Base-by-base conservation (phyloP, 2,113 vertebrate species). In the Anthoscopus minutus region DNA sequence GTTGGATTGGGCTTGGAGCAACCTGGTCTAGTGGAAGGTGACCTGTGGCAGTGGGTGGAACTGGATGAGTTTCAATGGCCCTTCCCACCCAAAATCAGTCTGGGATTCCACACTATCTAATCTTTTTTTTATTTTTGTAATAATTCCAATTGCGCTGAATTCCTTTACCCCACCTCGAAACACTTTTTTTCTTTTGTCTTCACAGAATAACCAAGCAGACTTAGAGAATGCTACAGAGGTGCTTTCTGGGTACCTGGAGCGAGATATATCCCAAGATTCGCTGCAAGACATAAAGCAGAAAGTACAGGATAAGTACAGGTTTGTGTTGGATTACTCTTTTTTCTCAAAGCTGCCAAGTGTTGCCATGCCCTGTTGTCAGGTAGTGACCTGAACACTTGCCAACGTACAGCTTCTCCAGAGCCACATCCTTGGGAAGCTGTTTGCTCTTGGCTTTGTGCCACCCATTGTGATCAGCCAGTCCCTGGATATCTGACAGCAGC, bases 231-330 rank as follows among this genome's bases (percentile, higher is more conserved):
- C 99, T 97, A 99, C 99, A 83, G 99, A 99, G 98, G 99, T 99
- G 94, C 98, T 99, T 97, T 99, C 99, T 93, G 99, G 99, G 96
- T 99, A 99, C 98, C 98, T 99, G 88, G 99, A 99, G 97, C 98
- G 99, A 95, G 99, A 99, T 98, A 99, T 99, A 97, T 99, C 99
- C 97, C 99, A 99, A 98, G 99, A 99, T 98, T 99, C 99, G 31
- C 98, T 99, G 98, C 99, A 99, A 97, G 99, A 99, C 97, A 99
- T 99, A 97, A 99, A 99, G 98, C 99, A 99, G 98, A 99, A 99
- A 99, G 99, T 99, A 94, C 99, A 99, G 98, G 99, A 99, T 98
- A 99, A 99, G 98, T 99, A 99, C 99, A 99, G 99, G 99, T 99
- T 93, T 50, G 88, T 91, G 76, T 65, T 47, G 48, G 33, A 79